Evolutionary conservation across 2,113 vertebrate species (phyloP).

Genomic region (Rhizomys pruinosus): DNA sequence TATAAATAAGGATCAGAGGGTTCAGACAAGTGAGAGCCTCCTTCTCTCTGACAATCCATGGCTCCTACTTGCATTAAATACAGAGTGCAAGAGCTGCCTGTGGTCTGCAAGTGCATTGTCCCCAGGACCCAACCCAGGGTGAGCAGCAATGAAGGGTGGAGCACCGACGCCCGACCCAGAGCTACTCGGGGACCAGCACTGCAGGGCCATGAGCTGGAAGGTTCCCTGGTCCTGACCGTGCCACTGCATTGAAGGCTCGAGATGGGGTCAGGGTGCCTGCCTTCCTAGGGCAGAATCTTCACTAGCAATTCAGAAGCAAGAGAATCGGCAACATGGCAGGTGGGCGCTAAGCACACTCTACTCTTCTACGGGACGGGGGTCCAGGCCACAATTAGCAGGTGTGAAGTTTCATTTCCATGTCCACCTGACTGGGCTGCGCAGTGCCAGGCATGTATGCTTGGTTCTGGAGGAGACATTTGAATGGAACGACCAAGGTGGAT

Average conservation of each 20-base stretch:
- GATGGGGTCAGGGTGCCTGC: not conserved
- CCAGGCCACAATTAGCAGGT: not conserved
- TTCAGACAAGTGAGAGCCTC: no score
- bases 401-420: accelerated
- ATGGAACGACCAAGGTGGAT: not conserved
- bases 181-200: not conserved
- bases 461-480: not conserved
- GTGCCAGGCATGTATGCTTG: not conserved
- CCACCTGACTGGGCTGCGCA: accelerated
- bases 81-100: no score
- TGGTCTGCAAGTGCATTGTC: no score
- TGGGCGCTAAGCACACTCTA: accelerated
- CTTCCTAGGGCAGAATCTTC: no score
- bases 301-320: accelerated
- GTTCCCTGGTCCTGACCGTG: not conserved
- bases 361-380: accelerated
- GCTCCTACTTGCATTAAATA: no score
- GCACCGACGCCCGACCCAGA: no score
- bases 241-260: not conserved
- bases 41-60: no score
- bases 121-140: no score
- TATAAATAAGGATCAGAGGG: no score
- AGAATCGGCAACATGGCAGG: not conserved
- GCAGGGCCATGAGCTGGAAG: no score
- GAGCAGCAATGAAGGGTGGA: no score